Percentiles rank a stretch among this genome's conserved stretches.
phyloP scores from a whole-genome alignment of 1,140 invertebrate species.

The Radopholus similis region DNA sequence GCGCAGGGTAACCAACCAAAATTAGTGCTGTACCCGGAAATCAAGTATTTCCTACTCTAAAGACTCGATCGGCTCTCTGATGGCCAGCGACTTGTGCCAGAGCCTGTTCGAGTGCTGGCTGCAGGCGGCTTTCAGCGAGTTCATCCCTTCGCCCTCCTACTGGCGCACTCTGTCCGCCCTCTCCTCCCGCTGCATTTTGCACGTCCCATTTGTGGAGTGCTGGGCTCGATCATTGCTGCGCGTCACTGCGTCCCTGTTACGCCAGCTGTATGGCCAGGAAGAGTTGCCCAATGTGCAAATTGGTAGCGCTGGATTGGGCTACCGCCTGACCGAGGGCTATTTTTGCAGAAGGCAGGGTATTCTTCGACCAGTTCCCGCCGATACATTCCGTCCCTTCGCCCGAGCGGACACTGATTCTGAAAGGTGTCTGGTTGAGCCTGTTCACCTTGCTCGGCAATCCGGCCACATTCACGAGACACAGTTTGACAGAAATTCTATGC shows the following conservation, averaged over 20 bases:
- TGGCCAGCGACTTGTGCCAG: constrained; percentile 31
- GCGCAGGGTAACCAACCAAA: constrained; percentile 1
- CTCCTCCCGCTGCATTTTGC: constrained; percentile 37
- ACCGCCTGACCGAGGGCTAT: no score
- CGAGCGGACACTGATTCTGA: constrained; percentile 12
- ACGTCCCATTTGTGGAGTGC: constrained; percentile 55
- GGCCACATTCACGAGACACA: constrained; percentile 33
- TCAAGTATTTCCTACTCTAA: not conserved
- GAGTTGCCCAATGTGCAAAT: constrained; percentile 38
- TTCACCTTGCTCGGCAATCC: constrained; percentile 46
- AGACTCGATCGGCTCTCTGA: constrained; percentile 36
- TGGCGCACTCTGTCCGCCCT: constrained; percentile 51
- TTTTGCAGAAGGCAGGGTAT: constrained; percentile 14
- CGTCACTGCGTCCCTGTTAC: constrained; percentile 44
- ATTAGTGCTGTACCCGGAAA: constrained; percentile 4
- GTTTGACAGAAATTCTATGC: constrained; percentile 22
- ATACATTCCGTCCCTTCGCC: not conserved
- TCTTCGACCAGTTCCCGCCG: not conserved
- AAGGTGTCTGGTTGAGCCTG: constrained; percentile 35
- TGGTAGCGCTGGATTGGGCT: no score
- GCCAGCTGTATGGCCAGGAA: constrained; percentile 45
- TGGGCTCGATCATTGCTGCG: constrained; percentile 51
- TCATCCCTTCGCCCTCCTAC: constrained; percentile 51
- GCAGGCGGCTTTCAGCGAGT: constrained; percentile 39
- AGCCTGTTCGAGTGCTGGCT: constrained; percentile 51